These are phyloP conservation scores for Xylophagus ater DNA, from an alignment of 2,888 invertebrate species.

Conservation along the genomic window DNA sequence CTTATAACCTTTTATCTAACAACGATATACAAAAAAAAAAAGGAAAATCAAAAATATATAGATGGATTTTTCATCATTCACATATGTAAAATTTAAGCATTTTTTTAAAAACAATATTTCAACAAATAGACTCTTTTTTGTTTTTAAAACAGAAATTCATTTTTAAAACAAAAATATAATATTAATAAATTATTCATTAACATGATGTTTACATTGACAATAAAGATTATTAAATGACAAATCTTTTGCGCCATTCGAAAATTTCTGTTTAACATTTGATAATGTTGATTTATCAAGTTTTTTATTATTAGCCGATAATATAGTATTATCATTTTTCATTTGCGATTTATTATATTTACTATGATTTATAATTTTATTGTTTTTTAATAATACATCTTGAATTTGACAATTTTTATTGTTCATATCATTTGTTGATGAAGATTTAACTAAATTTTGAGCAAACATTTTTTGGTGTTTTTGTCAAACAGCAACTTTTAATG, in stretches of 20 bases:
- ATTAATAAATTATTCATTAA: no score
- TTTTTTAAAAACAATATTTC: no score
- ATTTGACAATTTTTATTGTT: conserved; percentile 14
- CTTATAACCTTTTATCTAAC: no score
- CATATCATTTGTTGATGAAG: conserved; percentile 8
- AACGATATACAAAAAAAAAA: no score
- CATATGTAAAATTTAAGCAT: no score
- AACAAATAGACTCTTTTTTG: no score
- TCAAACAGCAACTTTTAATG: conserved; percentile 29
- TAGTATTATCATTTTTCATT: background rate
- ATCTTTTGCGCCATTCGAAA: conserved; percentile 9
- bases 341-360: background rate
- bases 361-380: background rate
- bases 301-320: conserved; percentile 2
- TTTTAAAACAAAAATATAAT: no score
- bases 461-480: no score
- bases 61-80: no score
- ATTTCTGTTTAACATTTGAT: background rate
- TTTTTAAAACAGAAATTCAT: no score
- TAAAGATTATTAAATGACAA: conserved; percentile 16
- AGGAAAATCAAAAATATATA: no score
- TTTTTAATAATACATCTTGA: conserved; percentile 6
- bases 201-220: conserved; percentile 18
- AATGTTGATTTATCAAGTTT: conserved; percentile 6
- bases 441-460: conserved; percentile 12